Percentiles rank a stretch among this genome's conserved stretches.
These are phyloP conservation scores for Microdon myrmicae DNA, from an alignment of 2,888 invertebrate species.

Conservation along the genomic window DNA sequence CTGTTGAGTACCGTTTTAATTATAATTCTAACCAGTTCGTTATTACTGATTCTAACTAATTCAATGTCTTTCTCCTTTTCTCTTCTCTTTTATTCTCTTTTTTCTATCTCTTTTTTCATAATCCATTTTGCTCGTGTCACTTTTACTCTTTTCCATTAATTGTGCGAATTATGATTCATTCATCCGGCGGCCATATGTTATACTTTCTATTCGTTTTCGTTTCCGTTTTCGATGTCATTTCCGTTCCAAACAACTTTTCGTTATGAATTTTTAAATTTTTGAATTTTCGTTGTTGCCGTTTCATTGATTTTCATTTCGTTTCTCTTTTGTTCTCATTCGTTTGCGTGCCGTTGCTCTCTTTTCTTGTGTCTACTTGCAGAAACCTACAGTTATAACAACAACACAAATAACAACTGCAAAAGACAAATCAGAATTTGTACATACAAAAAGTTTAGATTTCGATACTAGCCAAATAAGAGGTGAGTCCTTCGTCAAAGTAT, in stretches of 20 bases:
- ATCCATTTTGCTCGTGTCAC: constrained; percentile 1
- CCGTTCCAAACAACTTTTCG: too few relatives aligned
- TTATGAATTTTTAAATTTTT: too few relatives aligned
- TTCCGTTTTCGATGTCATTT: too few relatives aligned
- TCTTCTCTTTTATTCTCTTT: constrained; percentile 9
- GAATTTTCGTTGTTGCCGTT: too few relatives aligned
- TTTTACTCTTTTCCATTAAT: constrained; percentile 11
- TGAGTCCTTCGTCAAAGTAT: constrained; percentile 46
- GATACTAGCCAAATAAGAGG: constrained; percentile 58
- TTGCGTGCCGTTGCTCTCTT: constrained; percentile 19
- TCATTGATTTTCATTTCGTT: constrained; percentile 13
- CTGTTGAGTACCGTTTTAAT: constrained; percentile 51
- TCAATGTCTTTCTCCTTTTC: constrained; percentile 19
- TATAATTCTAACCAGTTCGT: constrained; percentile 40
- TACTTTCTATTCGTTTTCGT: constrained; percentile 11
- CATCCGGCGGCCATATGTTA: constrained; percentile 3
- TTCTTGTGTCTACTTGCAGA: constrained; percentile 52
- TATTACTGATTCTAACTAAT: constrained; percentile 38
- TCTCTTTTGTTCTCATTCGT: constrained; percentile 11
- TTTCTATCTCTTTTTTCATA: constrained; percentile 5
- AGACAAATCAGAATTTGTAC: constrained; percentile 59
- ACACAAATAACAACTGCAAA: constrained; percentile 54
- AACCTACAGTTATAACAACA: constrained; percentile 54
- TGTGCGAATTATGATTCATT: neutral
- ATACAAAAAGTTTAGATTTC: constrained; percentile 60